Base-by-base conservation (phyloP, 2,113 vertebrate genomes). In the Lycaon pictus region DNA sequence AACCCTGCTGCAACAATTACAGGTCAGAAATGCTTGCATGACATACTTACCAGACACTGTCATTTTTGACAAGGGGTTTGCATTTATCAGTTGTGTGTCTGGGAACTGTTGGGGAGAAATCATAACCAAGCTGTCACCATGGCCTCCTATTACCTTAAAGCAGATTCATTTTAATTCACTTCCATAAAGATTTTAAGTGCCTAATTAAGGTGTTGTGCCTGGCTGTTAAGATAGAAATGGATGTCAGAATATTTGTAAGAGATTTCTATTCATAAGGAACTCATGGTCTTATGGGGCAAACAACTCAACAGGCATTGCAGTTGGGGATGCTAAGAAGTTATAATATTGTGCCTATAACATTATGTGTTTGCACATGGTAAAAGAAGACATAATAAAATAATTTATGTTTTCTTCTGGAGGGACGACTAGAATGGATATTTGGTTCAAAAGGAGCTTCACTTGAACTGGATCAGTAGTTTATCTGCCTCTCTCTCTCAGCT, bases 41-140 rank as follows among this genome's bases (percentile, higher is more conserved):
- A 74, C 32, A 69, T 2, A 91, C 55, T 96, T 85, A 94, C 86
- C 71, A 95, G 91, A 89, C 17, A 86, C 81, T 91, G 93, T 93
- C 88, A 88, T 97, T 93, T 94, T 94, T 96, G 85, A 94, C 95
- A 96, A 94, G 96, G 58, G 51, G 65, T 81, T 97, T 93, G 55
- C 37, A 51, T 91, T 95, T 82, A 83, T 93, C 95, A 63, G 37
- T 35, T 77, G 27, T 74, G 62, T 82, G 37, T 53, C 82, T 89
- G 35, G 51, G 67, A 93, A 77, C 67, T 79, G n/a, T 8, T 90
- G 88, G 89, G 43, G 51, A 82, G 93, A 89, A 97, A 90, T 93
- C 76, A 88, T 71, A 89, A 77, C 72, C 29, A 89, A 74, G 65
- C 89, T 91, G 79, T 96, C 85, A 82, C 29, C 7, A 62, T 0